Conservation (phyloP, 1,140 invertebrate species). For the Tribolium madens region DNA sequence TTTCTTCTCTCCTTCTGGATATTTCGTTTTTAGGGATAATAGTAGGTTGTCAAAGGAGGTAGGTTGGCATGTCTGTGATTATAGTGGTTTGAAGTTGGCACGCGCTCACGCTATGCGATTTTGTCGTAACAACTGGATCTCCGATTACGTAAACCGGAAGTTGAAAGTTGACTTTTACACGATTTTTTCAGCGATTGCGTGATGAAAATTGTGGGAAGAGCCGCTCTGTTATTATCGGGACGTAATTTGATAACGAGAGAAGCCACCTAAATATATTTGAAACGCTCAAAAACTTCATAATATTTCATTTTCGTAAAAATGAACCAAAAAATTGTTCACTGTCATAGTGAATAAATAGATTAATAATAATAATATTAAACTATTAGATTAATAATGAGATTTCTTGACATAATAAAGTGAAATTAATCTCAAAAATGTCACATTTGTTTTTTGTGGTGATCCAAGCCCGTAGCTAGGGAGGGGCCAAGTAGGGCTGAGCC, state of each 20-base stretch:
- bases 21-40: conserved; percentile 6
- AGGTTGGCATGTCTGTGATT: conserved; percentile 36
- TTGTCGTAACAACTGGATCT: conserved; percentile 17
- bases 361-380: too few species aligned
- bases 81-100: conserved; percentile 37
- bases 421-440: too few species aligned
- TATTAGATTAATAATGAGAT: too few species aligned
- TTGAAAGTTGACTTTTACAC: conserved; percentile 26
- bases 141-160: conserved; percentile 28
- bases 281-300: too few species aligned
- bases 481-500: too few species aligned
- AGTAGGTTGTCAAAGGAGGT: conserved; percentile 29
- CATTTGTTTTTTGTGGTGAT: too few species aligned
- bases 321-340: too few species aligned
- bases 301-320: too few species aligned
- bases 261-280: too few species aligned
- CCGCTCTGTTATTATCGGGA: conserved; percentile 13
- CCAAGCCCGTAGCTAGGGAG: too few species aligned
- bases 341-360: too few species aligned
- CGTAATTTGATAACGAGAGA: neutral
- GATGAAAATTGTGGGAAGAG: conserved; percentile 14
- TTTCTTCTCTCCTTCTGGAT: neutral
- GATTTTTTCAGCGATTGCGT: conserved; percentile 21
- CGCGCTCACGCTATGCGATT: conserved; percentile 35
- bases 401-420: too few species aligned